These are phyloP conservation scores for Neelides folsomi DNA, from an alignment of 2,888 invertebrate species.

Conservation along the genomic window DNA sequence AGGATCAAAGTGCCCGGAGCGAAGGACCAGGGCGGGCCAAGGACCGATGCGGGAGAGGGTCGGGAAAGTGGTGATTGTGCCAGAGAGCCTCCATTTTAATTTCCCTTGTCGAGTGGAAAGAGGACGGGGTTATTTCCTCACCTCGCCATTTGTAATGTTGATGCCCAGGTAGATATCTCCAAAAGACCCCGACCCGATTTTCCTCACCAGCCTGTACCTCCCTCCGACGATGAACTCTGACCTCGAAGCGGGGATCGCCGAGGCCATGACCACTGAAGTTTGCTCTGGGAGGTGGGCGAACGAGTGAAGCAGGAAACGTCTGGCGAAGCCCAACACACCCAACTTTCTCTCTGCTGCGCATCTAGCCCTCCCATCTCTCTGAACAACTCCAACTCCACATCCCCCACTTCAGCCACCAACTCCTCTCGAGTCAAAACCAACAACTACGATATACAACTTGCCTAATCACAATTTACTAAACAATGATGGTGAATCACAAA, in stretches of 20 bases:
- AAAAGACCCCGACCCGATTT: constrained; percentile 98
- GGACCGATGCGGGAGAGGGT: background rate
- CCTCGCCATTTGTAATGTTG: constrained; percentile 80
- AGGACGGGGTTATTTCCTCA: constrained; percentile 36
- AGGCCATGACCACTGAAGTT: constrained; percentile 14
- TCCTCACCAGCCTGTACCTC: constrained; percentile 86
- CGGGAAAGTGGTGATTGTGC: background rate
- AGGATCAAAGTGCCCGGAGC: background rate
- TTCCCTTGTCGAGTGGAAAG: background rate
- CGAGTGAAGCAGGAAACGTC: too few relatives aligned
- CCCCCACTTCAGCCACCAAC: too few relatives aligned
- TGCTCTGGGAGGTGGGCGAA: background rate
- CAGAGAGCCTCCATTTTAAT: background rate
- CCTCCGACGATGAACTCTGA: constrained; percentile 74
- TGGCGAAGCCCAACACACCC: too few relatives aligned
- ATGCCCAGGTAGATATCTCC: constrained; percentile 97
- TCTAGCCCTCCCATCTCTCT: too few relatives aligned
- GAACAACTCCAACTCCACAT: too few relatives aligned
- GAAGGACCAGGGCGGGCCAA: background rate
- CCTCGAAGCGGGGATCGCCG: constrained; percentile 37
- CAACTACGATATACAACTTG: too few relatives aligned
- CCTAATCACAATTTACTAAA: too few relatives aligned
- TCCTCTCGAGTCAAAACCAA: too few relatives aligned
- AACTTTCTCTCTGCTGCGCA: too few relatives aligned
- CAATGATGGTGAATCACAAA: too few relatives aligned